Conservation (phyloP, 2,888 invertebrate species). For the Papilio protenor region DNA sequence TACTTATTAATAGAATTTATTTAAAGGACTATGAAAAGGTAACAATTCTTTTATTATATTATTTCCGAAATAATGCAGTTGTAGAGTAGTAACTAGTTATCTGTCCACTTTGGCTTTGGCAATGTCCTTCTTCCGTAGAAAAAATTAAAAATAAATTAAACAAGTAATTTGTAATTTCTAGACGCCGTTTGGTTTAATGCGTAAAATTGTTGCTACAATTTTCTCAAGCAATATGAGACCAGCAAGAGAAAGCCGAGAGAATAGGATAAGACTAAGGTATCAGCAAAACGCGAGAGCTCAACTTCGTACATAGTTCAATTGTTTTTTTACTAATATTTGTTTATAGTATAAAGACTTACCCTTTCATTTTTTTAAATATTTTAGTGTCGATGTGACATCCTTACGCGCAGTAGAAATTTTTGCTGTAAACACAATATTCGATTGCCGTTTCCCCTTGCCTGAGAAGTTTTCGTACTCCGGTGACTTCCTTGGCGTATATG, state of each 20-base stretch:
- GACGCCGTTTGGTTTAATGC: slow-evolving; percentile 59
- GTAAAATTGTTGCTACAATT: slow-evolving; percentile 53
- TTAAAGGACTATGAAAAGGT: slow-evolving; percentile 56
- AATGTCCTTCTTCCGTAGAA: neutral
- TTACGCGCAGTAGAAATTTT: slow-evolving; percentile 69
- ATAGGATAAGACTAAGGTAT: slow-evolving; percentile 59
- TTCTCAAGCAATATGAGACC: slow-evolving; percentile 50
- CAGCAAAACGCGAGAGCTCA: neutral
- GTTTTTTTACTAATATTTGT: neutral
- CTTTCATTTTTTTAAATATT: neutral
- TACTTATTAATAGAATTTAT: slow-evolving; percentile 55
- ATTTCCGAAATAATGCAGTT: too few relatives aligned
- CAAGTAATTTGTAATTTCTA: slow-evolving; percentile 45
- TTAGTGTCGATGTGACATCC: slow-evolving; percentile 61
- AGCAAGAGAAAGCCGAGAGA: slow-evolving; percentile 55
- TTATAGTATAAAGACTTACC: neutral
- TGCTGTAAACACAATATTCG: slow-evolving; percentile 69
- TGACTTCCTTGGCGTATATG: slow-evolving; percentile 56
- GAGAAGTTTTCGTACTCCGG: slow-evolving; percentile 55
- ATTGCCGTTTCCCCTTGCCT: slow-evolving; percentile 64
- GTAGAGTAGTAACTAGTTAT: too few relatives aligned
- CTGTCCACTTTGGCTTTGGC: neutral
- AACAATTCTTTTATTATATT: neutral
- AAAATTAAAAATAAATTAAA: neutral
- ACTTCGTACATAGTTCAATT: neutral